Conservation (phyloP, 2,113 vertebrate species). For the Hyaena hyaena region DNA sequence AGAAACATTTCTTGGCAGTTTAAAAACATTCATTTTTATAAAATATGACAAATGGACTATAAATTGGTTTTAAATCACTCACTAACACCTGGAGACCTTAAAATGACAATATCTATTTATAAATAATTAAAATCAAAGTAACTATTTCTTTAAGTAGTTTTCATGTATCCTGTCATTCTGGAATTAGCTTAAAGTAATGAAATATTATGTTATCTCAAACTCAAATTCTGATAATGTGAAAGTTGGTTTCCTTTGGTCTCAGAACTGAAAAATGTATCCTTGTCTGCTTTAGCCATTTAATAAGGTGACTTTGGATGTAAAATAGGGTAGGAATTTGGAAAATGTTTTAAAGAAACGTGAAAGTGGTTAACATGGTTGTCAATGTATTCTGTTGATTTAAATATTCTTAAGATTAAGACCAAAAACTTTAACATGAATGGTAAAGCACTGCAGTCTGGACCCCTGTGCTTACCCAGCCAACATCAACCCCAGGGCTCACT, state of each 20-base stretch:
- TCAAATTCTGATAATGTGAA: background rate
- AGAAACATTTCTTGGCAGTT: background rate
- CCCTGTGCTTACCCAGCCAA: too few species aligned
- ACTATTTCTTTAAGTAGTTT: background rate
- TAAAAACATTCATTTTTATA: background rate
- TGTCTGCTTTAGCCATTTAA: background rate
- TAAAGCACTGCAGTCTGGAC: background rate
- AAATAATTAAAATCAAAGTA: background rate
- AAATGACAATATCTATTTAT: background rate
- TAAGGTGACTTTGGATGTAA: background rate
- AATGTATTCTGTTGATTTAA: background rate
- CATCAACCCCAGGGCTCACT: background rate
- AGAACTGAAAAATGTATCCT: background rate
- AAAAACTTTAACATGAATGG: background rate
- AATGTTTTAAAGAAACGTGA: background rate
- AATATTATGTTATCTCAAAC: background rate
- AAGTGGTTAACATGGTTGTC: background rate
- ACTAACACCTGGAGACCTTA: background rate
- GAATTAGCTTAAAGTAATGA: background rate
- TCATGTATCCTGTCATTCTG: background rate
- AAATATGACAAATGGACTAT: background rate
- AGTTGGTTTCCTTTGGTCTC: background rate
- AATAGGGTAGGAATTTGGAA: background rate
- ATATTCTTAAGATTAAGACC: background rate
- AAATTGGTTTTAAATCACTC: background rate